Evolutionary conservation across 2,888 invertebrate species (phyloP), one percentile per base, ranked within the genome.

Genomic region (Campoplex capitator): DNA sequence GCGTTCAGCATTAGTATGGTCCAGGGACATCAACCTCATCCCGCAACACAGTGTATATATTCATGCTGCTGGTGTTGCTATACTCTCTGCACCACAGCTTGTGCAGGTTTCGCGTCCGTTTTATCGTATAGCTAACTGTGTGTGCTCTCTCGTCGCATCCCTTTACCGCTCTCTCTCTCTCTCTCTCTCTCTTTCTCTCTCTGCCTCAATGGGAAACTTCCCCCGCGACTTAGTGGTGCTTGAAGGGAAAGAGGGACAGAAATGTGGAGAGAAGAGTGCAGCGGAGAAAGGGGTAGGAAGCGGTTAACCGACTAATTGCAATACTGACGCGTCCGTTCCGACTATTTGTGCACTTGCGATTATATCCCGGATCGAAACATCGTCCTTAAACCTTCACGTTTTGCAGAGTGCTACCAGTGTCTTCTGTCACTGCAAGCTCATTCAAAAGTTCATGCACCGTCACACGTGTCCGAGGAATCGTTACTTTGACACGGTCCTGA

Each of bases 231-330:
- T 76, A 82, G 87, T 75, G 80, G 81, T 28, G 78, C 51, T 65
- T 38, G 84, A 73, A 35, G 77, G 42, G 35, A 73, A 73, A 85
- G 86, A 89, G 84, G 82, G 70, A 38, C 23, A 35, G 54, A 54
- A 35, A 81, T 38, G 38, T 77, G 65, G 54, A 48, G 79, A 79
- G 58, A 88, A 65, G 84, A 86, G 85, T 89, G 84, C 81, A 45
- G 23, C 23, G 23, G 58, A 32, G 58, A 42, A 23, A 73, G 56
- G 42, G n/a, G 78, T 75, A 77, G 74, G 65, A 83, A 86, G 88
- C 84, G 93, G 93, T 93, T 93, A 92, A 93, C 93, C 93, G 90
- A 92, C 93, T 93, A 93, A 93, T 93, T 93, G 92, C 93, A 92
- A 93, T 92, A 93, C 91, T 91, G 93, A 92, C 92, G 91, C 91